Evolutionary conservation across 37 sponge, comb jelly and placozoan genomes (phyloP), one percentile per base, ranked within the genome.

Genomic region (Corticium candelabrum): DNA sequence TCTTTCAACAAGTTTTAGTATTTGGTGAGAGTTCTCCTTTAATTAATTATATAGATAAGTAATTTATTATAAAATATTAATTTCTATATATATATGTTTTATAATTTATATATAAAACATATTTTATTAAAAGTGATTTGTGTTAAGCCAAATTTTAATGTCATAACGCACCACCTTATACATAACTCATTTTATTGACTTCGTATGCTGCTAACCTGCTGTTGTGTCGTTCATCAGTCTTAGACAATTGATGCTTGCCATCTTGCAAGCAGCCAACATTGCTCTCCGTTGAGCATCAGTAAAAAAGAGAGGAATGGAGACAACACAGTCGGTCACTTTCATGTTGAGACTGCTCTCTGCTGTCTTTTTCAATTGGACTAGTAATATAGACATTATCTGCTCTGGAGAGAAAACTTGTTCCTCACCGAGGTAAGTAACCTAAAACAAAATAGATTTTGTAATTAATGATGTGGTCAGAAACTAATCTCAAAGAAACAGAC

Each of bases 221-320:
- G 93, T 92, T 3, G 96, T 88, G 40, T 99, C 99, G 67, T 99
- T 99, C 78, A 99, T 72, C 40, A 99, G 86, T 34, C 99, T 68
- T 0, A 95, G 89, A 34, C 90, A 92, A 78, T 91, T 94, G 38
- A 99, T 74, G 27, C 96, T 93, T 30, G 93, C 91, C 30, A 88
- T 77, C 1, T 75, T 31, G 34, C 88, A 84, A 31, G 95, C 89
- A 81, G 91, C 93, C n/a, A 99, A 71, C 38, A 99, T 56, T 1
- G 95, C 95, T 85, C 99, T 86, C 34, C 99, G 74, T 78, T 99
- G 99, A 1, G 78, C 39, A 68, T 99, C 99, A 68, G 85, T 86
- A 83, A 90, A 99, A 68, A 83, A 95, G 1, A 86, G 81, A 0
- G 99, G 99, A 1, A 99, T 89, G 0, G 99, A 94, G 27, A 99